These are phyloP conservation scores for Parthenolecanium corni DNA, from an alignment of 2,888 invertebrate species.

Conservation along the genomic window DNA sequence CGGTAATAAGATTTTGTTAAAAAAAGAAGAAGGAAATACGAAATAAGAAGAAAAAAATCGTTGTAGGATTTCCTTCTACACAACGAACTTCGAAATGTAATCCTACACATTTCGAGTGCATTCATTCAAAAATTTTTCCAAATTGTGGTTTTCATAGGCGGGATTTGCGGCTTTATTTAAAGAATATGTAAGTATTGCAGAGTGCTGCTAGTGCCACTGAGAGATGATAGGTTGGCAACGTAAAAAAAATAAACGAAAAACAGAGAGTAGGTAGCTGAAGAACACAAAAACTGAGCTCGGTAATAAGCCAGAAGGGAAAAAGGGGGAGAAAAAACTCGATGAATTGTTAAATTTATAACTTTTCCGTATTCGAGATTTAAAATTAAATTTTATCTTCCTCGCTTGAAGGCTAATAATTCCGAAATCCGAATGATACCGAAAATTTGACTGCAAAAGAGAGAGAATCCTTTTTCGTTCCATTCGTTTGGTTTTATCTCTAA, in stretches of 20 bases:
- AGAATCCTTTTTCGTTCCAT: neutral
- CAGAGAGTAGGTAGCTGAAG: neutral
- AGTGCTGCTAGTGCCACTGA: neutral
- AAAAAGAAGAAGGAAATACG: too few species aligned
- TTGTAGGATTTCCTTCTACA: too few species aligned
- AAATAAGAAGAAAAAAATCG: too few species aligned
- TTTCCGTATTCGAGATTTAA: neutral
- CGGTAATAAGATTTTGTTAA: neutral
- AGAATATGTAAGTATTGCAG: neutral
- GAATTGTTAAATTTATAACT: neutral
- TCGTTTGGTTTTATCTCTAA: neutral
- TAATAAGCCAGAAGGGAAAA: too few species aligned
- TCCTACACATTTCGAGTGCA: neutral
- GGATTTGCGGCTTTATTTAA: neutral
- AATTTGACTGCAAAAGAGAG: neutral
- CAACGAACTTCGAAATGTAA: neutral
- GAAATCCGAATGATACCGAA: neutral
- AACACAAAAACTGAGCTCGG: too few species aligned
- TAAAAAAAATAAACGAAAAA: neutral
- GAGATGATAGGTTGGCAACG: neutral
- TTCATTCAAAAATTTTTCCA: neutral
- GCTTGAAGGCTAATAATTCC: neutral
- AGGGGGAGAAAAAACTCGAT: too few species aligned
- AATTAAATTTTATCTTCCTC: neutral
- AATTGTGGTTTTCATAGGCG: neutral